Conservation (phyloP, 2,797 vertebrate species). For the Morelia viridis region DNA sequence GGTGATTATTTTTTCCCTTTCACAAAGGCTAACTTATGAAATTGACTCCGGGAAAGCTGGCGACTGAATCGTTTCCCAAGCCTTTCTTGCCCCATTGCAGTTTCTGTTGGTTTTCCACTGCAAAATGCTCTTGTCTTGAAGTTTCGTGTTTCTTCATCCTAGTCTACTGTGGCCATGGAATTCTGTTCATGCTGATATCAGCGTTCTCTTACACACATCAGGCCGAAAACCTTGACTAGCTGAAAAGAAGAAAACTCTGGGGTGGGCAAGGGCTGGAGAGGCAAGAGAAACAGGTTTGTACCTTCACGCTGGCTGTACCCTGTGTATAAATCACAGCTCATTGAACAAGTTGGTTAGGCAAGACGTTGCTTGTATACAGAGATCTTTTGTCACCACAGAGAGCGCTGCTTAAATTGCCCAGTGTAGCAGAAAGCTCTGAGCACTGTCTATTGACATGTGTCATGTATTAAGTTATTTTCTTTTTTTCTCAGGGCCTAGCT, state of each 20-base stretch:
- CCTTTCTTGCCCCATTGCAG: not conserved
- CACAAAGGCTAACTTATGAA: not conserved
- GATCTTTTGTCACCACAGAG: constrained; percentile 20
- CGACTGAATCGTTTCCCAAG: not conserved
- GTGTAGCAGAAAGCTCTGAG: constrained; percentile 32
- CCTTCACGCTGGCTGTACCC: not conserved
- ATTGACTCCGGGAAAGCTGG: not conserved
- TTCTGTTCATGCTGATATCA: not conserved
- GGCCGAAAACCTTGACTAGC: not conserved
- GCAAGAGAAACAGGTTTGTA: not conserved
- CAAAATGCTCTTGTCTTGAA: not conserved
- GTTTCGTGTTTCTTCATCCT: not conserved
- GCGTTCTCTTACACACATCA: not conserved
- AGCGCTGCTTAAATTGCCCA: constrained; percentile 9
- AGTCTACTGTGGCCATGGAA: not conserved
- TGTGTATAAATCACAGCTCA: not conserved
- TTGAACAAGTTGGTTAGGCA: constrained; percentile 1
- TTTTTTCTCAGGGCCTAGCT: not conserved
- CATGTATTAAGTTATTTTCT: constrained; percentile 12
- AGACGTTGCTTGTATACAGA: constrained; percentile 18
- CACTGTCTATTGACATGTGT: constrained; percentile 7
- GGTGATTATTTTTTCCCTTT: not conserved
- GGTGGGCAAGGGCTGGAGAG: not conserved
- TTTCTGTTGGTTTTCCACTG: not conserved
- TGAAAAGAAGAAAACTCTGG: not conserved